Base-by-base conservation (phyloP, 2,797 vertebrate genomes). In the Antrozous pallidus region DNA sequence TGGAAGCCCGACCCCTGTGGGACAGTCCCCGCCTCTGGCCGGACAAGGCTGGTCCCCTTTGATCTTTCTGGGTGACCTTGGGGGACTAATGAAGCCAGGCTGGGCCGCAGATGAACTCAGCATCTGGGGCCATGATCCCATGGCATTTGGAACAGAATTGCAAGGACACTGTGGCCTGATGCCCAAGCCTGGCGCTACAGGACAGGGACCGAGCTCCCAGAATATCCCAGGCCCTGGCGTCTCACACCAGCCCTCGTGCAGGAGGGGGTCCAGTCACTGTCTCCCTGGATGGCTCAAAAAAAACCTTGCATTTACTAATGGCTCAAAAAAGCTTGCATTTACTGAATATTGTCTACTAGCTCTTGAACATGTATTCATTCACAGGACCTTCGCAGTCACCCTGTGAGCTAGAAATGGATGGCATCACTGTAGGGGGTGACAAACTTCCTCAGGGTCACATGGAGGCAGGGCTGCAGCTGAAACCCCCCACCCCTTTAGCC, bases 41-140 rank as follows among this genome's bases (percentile, higher is more conserved):
- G 31, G 42, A 77, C 4, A 38, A 58, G 26, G 54, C 33, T 61
- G 77, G 63, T 56, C 81, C 92, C 28, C 94, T 96, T 93, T 96
- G 96, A 96, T 94, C 96, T 89, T 33, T 20, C 80, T 93, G 95
- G 92, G 94, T 51, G 95, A 90, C 96, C 94, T 6, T n/a, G 63
- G 16, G 36, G 26, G 54, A 54, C 22, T 93, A 95, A 96, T 88
- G 91, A 86, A 87, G 65, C 61, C 93, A 91, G 88, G 94, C 81
- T 92, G 92, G 74, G 67, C 77, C 58, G 63, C 51, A 89, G 87
- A 70, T 47, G 77, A 71, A 56, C 74, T 78, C 82, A 70, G 78
- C 85, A 75, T 92, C 77, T 95, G 89, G 86, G 65, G 9, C 45
- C 45, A 1, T 2, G 36, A 33, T 73, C 38, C 73, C 86, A 45